Percentiles rank a stretch among this genome's conserved stretches.
Conservation (phyloP, 2,888 invertebrate species). For the Dynastes tityus region DNA sequence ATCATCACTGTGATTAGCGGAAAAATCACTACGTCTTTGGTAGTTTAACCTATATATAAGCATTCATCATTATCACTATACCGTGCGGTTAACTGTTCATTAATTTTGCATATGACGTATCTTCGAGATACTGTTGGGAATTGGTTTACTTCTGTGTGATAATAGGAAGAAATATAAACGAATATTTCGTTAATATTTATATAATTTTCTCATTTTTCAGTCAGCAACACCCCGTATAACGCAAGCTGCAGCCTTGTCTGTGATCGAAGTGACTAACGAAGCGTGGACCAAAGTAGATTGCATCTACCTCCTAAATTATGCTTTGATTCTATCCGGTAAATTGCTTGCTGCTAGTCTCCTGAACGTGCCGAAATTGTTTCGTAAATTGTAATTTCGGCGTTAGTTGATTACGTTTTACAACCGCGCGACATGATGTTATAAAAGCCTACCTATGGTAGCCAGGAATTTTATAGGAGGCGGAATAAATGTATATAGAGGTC, state of each 20-base stretch:
- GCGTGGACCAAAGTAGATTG: not conserved
- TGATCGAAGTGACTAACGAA: not conserved
- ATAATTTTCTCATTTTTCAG: too few relatives aligned
- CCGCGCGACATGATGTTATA: slow-evolving; percentile 1
- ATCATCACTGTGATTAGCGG: too few relatives aligned
- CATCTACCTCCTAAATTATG: slow-evolving; percentile 1
- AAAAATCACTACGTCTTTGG: too few relatives aligned
- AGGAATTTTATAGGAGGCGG: not conserved
- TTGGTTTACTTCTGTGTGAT: too few relatives aligned
- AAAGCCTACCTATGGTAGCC: not conserved
- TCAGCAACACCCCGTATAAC: too few relatives aligned
- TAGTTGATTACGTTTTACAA: slow-evolving; percentile 23
- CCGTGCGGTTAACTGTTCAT: too few relatives aligned
- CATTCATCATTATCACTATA: too few relatives aligned
- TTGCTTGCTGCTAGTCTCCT: not conserved
- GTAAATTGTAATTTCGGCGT: slow-evolving; percentile 26
- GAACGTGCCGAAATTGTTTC: slow-evolving; percentile 8
- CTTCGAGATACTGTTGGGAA: too few relatives aligned
- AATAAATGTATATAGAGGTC: slow-evolving; percentile 8
- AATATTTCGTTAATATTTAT: too few relatives aligned
- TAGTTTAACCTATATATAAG: too few relatives aligned
- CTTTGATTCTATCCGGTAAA: slow-evolving; percentile 3
- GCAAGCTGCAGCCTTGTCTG: not conserved
- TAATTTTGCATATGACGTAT: too few relatives aligned
- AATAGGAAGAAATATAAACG: too few relatives aligned